Conservation (phyloP, 2,113 vertebrate species). For the Pagrus major region DNA sequence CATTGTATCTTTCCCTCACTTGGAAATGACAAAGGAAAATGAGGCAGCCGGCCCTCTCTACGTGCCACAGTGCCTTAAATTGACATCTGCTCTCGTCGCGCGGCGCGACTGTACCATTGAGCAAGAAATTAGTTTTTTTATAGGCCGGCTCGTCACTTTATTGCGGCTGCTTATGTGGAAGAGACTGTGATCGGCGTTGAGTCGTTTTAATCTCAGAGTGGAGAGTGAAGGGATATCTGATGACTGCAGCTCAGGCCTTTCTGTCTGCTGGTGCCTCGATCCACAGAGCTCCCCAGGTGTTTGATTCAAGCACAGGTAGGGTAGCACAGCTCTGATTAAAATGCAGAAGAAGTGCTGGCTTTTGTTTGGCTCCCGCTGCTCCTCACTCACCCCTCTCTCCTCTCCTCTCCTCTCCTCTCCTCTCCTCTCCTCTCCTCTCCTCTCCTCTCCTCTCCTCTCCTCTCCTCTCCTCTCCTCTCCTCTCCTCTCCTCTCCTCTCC, state of each 20-base stretch:
- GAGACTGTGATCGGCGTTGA: slow-evolving; percentile 31
- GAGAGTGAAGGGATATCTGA: slow-evolving; percentile 57
- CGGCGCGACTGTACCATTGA: slow-evolving; percentile 54
- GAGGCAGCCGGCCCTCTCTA: slow-evolving; percentile 58
- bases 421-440: no score
- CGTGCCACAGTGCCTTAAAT: slow-evolving; percentile 68
- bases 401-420: no score
- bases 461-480: neutral
- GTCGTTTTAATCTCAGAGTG: slow-evolving; percentile 63
- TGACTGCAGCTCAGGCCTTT: slow-evolving; percentile 43
- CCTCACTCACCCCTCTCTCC: no score
- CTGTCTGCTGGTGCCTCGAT: slow-evolving; percentile 49
- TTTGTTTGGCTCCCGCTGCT: slow-evolving; percentile 43
- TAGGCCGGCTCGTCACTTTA: slow-evolving; percentile 67
- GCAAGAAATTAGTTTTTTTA: slow-evolving; percentile 69
- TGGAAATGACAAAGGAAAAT: slow-evolving; percentile 75
- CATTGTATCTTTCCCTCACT: slow-evolving; percentile 52
- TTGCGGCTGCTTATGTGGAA: slow-evolving; percentile 63
- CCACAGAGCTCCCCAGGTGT: slow-evolving; percentile 45
- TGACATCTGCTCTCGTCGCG: slow-evolving; percentile 71
- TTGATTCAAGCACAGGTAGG: slow-evolving; percentile 54
- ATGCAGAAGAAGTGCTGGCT: slow-evolving; percentile 42
- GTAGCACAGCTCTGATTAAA: slow-evolving; percentile 67
- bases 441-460: no score
- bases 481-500: no score